phyloP scores from a whole-genome alignment of 2,888 invertebrate species.

The Euphydryas editha region DNA sequence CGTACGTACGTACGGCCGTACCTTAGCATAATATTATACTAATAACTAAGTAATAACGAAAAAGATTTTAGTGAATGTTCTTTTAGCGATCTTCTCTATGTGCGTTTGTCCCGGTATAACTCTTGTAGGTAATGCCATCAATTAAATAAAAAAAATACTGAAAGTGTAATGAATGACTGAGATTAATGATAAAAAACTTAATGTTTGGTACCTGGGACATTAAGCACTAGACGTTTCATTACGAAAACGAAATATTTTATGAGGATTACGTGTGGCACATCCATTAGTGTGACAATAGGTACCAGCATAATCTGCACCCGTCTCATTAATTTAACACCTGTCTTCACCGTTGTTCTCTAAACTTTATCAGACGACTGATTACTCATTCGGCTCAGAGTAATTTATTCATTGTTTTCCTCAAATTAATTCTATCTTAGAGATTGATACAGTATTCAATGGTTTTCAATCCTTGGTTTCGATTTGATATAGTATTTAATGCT shows the following conservation, averaged over 20 bases:
- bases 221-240: slow-evolving; percentile 34
- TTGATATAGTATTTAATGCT: too few relatives aligned
- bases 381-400: slow-evolving; percentile 21
- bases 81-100: too few relatives aligned
- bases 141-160: too few relatives aligned
- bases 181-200: background rate
- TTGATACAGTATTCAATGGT: background rate
- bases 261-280: slow-evolving; percentile 36
- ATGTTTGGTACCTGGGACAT: background rate
- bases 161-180: background rate
- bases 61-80: too few relatives aligned
- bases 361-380: slow-evolving; percentile 18
- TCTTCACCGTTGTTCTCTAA: slow-evolving; percentile 22
- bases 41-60: too few relatives aligned
- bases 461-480: background rate
- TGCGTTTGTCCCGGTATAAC: too few relatives aligned
- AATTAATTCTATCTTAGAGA: background rate
- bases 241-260: slow-evolving; percentile 36
- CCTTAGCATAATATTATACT: too few relatives aligned
- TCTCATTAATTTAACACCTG: slow-evolving; percentile 36
- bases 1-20: too few relatives aligned
- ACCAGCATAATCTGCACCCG: slow-evolving; percentile 32
- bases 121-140: too few relatives aligned
- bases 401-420: slow-evolving; percentile 1
- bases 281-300: slow-evolving; percentile 39